phyloP scores from a whole-genome alignment of 2,888 invertebrate genomes.

The Caenorhabditis sp. region DNA sequence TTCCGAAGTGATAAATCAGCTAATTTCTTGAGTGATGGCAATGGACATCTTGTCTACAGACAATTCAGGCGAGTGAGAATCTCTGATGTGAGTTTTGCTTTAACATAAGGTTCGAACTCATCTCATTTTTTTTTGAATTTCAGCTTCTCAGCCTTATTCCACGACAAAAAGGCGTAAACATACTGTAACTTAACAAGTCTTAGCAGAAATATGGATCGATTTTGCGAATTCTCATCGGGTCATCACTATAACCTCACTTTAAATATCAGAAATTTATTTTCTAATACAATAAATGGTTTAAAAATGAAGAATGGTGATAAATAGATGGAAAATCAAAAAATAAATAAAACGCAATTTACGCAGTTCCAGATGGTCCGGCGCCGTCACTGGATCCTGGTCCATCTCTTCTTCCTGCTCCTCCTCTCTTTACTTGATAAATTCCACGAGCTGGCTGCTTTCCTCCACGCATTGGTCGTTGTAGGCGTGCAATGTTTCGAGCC shows the following conservation, averaged over 20 bases:
- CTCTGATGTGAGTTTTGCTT: constrained; percentile 53
- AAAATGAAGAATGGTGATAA: neutral
- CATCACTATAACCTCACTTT: too few species aligned
- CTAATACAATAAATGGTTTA: neutral
- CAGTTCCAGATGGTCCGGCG: neutral
- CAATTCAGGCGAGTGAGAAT: constrained; percentile 49
- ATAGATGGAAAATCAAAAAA: neutral
- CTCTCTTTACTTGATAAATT: constrained; percentile 25
- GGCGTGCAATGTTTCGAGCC: constrained; percentile 9
- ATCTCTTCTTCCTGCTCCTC: constrained; percentile 6
- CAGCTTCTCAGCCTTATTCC: neutral
- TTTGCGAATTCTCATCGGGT: too few species aligned
- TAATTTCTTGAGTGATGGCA: constrained; percentile 51
- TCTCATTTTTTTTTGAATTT: neutral
- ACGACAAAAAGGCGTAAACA: neutral
- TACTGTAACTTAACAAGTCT: neutral
- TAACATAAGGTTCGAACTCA: too few species aligned
- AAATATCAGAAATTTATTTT: too few species aligned
- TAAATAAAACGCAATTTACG: neutral
- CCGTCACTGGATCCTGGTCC: neutral
- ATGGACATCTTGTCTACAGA: constrained; percentile 46
- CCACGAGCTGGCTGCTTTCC: constrained; percentile 28
- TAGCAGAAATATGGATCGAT: neutral
- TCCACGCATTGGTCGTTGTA: constrained; percentile 11
- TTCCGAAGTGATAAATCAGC: constrained; percentile 53